Base-by-base conservation (phyloP, 2,113 vertebrate genomes). In the Strix aluco region DNA sequence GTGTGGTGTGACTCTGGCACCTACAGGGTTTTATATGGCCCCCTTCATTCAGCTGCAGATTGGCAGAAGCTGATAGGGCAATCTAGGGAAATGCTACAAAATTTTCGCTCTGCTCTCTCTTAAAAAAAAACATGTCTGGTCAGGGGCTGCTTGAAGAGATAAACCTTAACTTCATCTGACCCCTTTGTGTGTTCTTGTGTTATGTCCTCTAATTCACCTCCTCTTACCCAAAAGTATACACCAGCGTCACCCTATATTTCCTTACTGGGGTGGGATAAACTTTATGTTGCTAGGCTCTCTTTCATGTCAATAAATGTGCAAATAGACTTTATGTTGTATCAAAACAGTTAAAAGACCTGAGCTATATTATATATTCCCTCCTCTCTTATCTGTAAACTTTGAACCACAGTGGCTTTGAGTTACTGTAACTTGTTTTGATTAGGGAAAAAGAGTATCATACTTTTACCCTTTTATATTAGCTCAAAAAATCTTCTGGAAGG, bases 221-320 rank as follows among this genome's bases (percentile, higher is more conserved):
- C 58, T 40, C 40, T 40, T 65, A n/a, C 17, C 17, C 27, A 51
- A 55, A 86, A 61, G 1, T 13, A 15, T 18, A 71, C 0, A 6
- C 1, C 5, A 66, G 3, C 10, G 22, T 38, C 1, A 0, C 11
- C 13, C 34, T 51, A 4, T 2, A 36, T 46, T 74, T 79, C n/a
- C 32, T 67, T 81, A 19, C 2, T 52, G 8, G 38, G 22, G 11
- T 54, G 11, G 13, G 4, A 38, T 42, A 87, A 70, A 58, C 10
- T 5, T 57, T 46, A 25, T 3, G 14, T 13, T 66, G 6, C 8
- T 15, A n/a, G 8, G 5, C 22, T 78, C 13, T 55, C 16, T 59
- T 58, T 62, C 38, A 47, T 42, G 14, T 71, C 17, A 32, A 59
- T 27, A 85, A 88, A 81, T 29, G 8, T 20, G 26, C 23, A 71